Evolutionary conservation across 1,140 invertebrate genomes (phyloP), one percentile per base, ranked within the genome.

Genomic region (Solenopsis invicta): DNA sequence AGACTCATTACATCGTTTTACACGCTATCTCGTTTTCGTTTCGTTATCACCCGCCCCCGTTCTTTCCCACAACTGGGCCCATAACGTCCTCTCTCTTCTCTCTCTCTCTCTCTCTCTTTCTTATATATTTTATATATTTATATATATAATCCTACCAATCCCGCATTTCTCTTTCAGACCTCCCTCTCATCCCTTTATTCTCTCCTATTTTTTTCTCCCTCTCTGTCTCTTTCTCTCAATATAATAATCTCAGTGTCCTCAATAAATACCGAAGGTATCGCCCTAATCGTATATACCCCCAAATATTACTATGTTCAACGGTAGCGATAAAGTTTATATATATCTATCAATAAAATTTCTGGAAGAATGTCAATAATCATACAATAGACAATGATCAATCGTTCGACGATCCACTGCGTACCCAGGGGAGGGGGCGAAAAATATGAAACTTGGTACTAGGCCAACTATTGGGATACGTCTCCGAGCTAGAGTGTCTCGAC

Each of bases 391-490:
- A 29, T 29, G 90, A 91, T 89, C 80, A 92, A 92, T 89, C 85
- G 85, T 86, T 93, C 85, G 89, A 91, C 90, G 87, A 91, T 91
- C 72, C 61, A 87, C 80, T 90, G 90, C 88, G 88, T 84, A 92
- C 81, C 71, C 71, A 86, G 87, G 72, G 82, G 86, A 72, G 86
- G 76, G 89, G 87, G 87, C 80, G 86, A 93, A 95, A 95, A 94
- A 94, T 92, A 94, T 94, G 92, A 94, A 94, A 93, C 92, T 92
- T 90, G 92, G 86, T 94, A 94, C 94, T 95, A 95, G 95, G 95
- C 95, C 95, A 95, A 95, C 94, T 95, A 94, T 92, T 93, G 87
- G 91, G 91, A 93, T 87, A 82, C 89, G 92, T 88, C 91, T 91
- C 89, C 86, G 88, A 93, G 91, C 85, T 90, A 91, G 89, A 91